These are phyloP conservation scores for Hirtodrosophila trivittata DNA, from an alignment of 2,888 invertebrate species.

Conservation along the genomic window DNA sequence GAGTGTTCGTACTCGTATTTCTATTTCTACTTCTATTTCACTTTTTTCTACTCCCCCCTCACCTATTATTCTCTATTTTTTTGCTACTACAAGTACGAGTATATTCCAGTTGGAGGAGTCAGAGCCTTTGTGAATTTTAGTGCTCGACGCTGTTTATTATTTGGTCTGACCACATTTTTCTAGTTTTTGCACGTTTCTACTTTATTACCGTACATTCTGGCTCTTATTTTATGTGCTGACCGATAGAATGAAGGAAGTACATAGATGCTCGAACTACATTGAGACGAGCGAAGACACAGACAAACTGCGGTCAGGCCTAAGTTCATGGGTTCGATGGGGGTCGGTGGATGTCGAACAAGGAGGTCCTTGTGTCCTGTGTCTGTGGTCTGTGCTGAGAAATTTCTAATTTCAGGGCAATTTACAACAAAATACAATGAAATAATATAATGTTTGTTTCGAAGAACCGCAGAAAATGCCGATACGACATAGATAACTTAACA, in stretches of 20 bases:
- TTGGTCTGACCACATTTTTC: slow-evolving; percentile 73
- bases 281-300: slow-evolving; percentile 18
- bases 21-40: slow-evolving; percentile 41
- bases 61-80: slow-evolving; percentile 13
- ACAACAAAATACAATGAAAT: slow-evolving; percentile 61
- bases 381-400: slow-evolving; percentile 45
- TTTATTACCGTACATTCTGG: slow-evolving; percentile 69
- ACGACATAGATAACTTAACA: slow-evolving; percentile 76
- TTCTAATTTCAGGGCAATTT: slow-evolving; percentile 73
- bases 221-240: slow-evolving; percentile 60
- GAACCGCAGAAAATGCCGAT: slow-evolving; percentile 68
- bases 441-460: slow-evolving; percentile 68
- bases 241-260: slow-evolving; percentile 31
- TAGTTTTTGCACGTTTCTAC: slow-evolving; percentile 78
- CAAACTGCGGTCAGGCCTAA: slow-evolving; percentile 57
- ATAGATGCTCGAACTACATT: slow-evolving; percentile 30
- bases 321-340: background rate
- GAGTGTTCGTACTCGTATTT: slow-evolving; percentile 36
- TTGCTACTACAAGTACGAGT: background rate
- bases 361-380: background rate
- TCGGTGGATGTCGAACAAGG: background rate
- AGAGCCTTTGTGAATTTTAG: slow-evolving; percentile 61
- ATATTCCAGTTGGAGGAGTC: slow-evolving; percentile 13
- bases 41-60: slow-evolving; percentile 22
- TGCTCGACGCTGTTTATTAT: slow-evolving; percentile 69